Evolutionary conservation across 1,140 invertebrate species (phyloP), one percentile per base, ranked within the genome.

Genomic region (Melanaphis sacchari): DNA sequence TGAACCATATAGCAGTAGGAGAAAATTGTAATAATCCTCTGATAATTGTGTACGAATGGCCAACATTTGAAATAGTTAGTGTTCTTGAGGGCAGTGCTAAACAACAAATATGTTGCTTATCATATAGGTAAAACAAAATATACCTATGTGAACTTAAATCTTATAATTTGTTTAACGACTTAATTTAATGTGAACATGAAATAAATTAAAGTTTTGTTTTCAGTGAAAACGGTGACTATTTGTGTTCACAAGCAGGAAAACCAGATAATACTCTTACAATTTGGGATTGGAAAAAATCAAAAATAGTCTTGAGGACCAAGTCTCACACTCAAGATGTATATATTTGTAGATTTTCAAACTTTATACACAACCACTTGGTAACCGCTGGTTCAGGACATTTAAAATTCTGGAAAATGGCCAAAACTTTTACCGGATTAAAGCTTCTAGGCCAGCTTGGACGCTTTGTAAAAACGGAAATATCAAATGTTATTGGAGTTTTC

Each of bases 341-440:
- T 93, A 96, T 97, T 93, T 97, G 97, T 0, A 97, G 97, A 94
- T 98, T 99, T 95, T 98, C 98, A 18, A 96, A 96, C 0, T 97
- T 97, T 94, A 96, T 97, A 94, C 96, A 97, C 18, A 97, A 97
- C 9, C 96, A 98, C 94, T 95, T 99, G 40, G 97, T 97, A 15
- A 97, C 98, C 1, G 96, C 97, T 94, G 96, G 96, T 91, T 95
- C 95, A 95, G 96, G 96, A 41, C 98, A 99, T 95, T 98, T 99
- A 93, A 98, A 98, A 96, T 98, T 98, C 95, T 99, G 98, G 98
- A 98, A 98, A 96, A 98, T 99, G 97, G 97, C 97, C 0, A 95
- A 96, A 94, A 98, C 98, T 0, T 99, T 98, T 94, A 99, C 98
- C 0, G 98, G 98, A 5, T 95, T 99, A 0, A 99, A 99, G 95